These are phyloP conservation scores for Beaufortia kweichowensis DNA, from an alignment of 2,113 vertebrate genomes.

Conservation along the genomic window DNA sequence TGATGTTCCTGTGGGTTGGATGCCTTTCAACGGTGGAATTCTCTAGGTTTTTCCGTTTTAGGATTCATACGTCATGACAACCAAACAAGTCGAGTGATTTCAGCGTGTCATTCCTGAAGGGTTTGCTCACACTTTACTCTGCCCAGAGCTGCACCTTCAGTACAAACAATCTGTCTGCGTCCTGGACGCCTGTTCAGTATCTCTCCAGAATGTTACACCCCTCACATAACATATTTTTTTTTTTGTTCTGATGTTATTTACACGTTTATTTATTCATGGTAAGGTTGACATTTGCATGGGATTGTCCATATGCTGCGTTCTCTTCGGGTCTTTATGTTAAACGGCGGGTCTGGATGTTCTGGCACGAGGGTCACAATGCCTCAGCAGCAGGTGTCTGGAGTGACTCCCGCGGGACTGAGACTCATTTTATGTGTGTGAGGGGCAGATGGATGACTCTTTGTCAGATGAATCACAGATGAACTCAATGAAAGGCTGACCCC, in stretches of 20 bases:
- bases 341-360: constrained; percentile 29
- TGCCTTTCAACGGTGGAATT: background rate
- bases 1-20: background rate
- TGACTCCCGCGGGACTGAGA: constrained; percentile 20
- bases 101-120: constrained; percentile 71
- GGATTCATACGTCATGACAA: constrained; percentile 64
- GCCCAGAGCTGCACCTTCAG: constrained; percentile 57
- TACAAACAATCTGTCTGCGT: constrained; percentile 45
- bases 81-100: constrained; percentile 70
- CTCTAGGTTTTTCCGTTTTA: background rate
- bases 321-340: no score
- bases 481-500: constrained; percentile 21
- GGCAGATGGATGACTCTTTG: constrained; percentile 66
- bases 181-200: constrained; percentile 1
- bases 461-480: constrained; percentile 61
- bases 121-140: constrained; percentile 65
- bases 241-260: background rate
- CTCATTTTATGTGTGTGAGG: constrained; percentile 31
- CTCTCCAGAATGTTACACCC: background rate
- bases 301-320: constrained; percentile 35
- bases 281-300: no score
- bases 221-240: no score
- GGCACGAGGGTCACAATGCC: constrained; percentile 40
- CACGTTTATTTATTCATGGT: no score
- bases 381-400: constrained; percentile 35